phyloP scores from a whole-genome alignment of 2,113 vertebrate genomes.

The Petrocephalus zakoni region DNA sequence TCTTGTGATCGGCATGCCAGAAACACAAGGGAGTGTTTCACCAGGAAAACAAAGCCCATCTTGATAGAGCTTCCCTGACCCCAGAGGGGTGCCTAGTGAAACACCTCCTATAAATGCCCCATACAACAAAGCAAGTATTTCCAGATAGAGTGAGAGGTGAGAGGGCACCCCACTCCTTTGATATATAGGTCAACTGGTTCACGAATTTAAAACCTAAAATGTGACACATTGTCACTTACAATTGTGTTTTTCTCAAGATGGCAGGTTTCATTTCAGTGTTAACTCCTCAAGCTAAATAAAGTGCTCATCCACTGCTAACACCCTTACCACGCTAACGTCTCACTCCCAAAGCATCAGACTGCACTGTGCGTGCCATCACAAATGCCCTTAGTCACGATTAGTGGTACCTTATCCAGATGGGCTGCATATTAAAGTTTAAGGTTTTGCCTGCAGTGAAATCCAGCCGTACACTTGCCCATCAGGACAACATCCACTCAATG shows the following conservation, averaged over 20 bases:
- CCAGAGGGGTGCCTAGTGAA: neutral
- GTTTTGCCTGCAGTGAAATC: neutral
- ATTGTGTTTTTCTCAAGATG: neutral
- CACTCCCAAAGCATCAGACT: neutral
- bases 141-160: neutral
- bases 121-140: neutral
- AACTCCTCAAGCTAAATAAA: neutral
- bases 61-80: neutral
- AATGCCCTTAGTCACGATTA: neutral
- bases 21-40: slow-evolving; percentile 1
- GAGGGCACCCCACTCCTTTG: neutral
- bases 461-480: neutral
- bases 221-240: neutral
- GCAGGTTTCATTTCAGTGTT: too few relatives aligned
- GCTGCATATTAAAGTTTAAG: neutral
- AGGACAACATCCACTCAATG: neutral
- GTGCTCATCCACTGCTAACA: neutral
- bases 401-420: neutral
- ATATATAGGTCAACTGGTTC: neutral
- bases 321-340: neutral
- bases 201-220: neutral
- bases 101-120: neutral
- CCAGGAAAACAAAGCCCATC: neutral
- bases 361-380: neutral
- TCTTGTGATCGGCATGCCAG: neutral